phyloP scores from a whole-genome alignment of 2,113 vertebrate genomes.

The Ameiurus melas region DNA sequence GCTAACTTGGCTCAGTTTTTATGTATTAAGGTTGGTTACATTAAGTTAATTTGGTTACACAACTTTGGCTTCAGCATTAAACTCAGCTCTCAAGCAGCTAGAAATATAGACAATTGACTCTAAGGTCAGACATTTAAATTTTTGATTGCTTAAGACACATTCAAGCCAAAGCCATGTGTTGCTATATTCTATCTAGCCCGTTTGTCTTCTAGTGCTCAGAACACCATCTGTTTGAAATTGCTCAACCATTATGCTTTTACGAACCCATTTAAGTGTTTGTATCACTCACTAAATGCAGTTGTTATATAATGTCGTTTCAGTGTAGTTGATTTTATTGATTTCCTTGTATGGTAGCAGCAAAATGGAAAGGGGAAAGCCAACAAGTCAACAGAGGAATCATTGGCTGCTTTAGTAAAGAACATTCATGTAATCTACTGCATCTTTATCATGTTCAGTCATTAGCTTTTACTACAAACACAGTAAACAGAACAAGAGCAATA shows the following conservation, averaged over 20 bases:
- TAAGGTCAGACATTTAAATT: constrained; percentile 7
- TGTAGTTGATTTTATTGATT: background rate
- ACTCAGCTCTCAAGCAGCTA: background rate
- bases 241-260: constrained; percentile 32
- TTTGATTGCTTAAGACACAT: constrained; percentile 2
- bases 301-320: constrained; percentile 29
- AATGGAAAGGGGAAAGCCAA: constrained; percentile 17
- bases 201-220: constrained; percentile 25
- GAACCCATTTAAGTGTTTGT: constrained; percentile 23
- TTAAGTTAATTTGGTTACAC: too few relatives aligned
- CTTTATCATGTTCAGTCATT: constrained; percentile 4
- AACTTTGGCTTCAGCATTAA: background rate
- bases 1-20: background rate
- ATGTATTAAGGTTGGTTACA: background rate
- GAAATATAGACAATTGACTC: background rate
- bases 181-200: constrained; percentile 15
- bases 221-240: constrained; percentile 19
- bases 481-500: constrained; percentile 12
- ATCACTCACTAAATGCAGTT: constrained; percentile 4
- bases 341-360: constrained; percentile 1
- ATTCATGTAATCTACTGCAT: constrained; percentile 1
- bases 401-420: constrained; percentile 26
- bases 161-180: background rate
- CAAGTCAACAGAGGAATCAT: constrained; percentile 17
- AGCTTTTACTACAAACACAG: constrained; percentile 7